phyloP scores from a whole-genome alignment of 2,797 vertebrate species.

The Pseudotriccus pelzelni region DNA sequence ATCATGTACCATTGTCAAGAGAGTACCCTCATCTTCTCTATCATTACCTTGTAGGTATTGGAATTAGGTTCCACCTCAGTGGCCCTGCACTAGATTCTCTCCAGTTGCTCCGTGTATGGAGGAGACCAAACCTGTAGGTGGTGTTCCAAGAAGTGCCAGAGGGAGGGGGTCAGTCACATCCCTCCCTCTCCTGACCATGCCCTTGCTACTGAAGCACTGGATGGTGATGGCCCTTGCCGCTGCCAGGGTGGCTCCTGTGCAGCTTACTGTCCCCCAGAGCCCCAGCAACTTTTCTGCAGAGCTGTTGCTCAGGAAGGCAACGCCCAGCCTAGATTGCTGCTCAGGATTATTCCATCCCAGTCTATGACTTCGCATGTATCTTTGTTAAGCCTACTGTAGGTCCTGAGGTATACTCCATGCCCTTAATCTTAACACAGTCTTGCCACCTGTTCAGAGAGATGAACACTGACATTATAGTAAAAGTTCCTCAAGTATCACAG shows the following conservation, averaged over 20 bases:
- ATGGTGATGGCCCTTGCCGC: background rate
- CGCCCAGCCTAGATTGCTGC: background rate
- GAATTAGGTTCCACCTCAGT: background rate
- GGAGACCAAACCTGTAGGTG: background rate
- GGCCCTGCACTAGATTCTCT: background rate
- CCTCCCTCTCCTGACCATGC: rapidly evolving
- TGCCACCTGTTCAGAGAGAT: background rate
- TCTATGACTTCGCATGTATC: background rate
- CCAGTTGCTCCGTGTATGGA: background rate
- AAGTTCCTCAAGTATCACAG: background rate
- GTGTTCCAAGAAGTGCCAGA: background rate
- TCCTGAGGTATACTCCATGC: background rate
- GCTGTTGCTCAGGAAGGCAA: background rate
- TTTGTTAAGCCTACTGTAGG: background rate
- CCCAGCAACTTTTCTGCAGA: background rate
- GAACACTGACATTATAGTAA: background rate
- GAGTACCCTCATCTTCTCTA: background rate
- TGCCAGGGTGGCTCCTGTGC: background rate
- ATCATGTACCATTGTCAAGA: background rate
- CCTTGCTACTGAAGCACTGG: background rate
- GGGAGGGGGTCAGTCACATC: background rate
- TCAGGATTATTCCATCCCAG: background rate
- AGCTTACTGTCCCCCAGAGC: background rate
- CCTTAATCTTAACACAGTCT: background rate
- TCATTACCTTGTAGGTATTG: background rate